Conservation (phyloP, 2,888 invertebrate species). For the Odontothrips loti region DNA sequence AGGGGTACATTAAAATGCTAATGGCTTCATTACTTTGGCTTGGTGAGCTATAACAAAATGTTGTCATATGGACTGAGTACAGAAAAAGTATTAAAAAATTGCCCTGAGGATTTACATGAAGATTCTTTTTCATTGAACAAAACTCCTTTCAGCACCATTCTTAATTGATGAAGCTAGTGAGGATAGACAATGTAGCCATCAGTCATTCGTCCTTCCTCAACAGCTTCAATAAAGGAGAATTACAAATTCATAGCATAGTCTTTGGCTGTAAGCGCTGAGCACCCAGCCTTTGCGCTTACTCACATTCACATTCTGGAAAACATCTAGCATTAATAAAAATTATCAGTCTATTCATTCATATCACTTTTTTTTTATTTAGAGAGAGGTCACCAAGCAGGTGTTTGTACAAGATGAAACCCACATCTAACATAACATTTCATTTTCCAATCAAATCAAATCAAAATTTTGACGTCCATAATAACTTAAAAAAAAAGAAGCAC, state of each 20-base stretch:
- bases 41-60: neutral
- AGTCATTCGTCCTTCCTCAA: neutral
- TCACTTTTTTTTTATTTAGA: slow-evolving; percentile 6
- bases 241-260: slow-evolving; percentile 1
- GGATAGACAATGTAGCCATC: neutral
- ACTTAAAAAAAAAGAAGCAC: neutral
- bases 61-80: neutral
- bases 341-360: slow-evolving; percentile 27
- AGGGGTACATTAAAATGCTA: neutral
- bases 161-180: neutral
- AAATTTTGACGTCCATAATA: neutral
- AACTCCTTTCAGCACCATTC: neutral
- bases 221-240: neutral
- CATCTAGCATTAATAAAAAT: neutral
- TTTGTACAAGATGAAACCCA: neutral
- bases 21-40: slow-evolving; percentile 13
- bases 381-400: neutral
- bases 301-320: slow-evolving; percentile 1
- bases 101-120: slow-evolving; percentile 19
- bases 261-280: slow-evolving; percentile 14
- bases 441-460: neutral
- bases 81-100: slow-evolving; percentile 3
- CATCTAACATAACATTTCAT: neutral
- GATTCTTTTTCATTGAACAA: slow-evolving; percentile 8
- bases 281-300: slow-evolving; percentile 14